phyloP scores from a whole-genome alignment of 2,113 vertebrate genomes.

The Chroicocephalus ridibundus region DNA sequence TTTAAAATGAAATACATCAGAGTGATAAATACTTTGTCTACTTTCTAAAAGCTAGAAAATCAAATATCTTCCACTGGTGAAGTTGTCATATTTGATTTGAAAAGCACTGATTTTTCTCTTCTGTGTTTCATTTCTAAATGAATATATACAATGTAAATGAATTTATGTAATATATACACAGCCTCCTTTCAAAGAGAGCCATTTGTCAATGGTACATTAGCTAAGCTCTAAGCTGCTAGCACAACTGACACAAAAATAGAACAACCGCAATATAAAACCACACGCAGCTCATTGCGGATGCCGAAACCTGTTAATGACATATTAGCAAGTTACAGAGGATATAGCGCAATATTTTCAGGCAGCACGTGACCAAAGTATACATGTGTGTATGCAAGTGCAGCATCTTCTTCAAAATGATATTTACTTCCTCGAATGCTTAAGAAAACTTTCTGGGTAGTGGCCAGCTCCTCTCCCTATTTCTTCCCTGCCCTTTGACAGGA shows the following conservation, averaged over 20 bases:
- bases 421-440: neutral
- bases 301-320: constrained; percentile 2
- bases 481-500: neutral
- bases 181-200: constrained; percentile 24
- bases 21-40: constrained; percentile 31
- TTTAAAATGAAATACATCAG: constrained; percentile 23
- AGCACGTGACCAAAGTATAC: neutral
- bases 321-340: neutral
- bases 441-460: neutral
- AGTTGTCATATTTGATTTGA: constrained; percentile 55
- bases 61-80: constrained; percentile 40
- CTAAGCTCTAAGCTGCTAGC: constrained; percentile 25
- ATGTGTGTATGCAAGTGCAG: accelerated
- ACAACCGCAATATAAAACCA: constrained; percentile 31
- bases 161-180: constrained; percentile 48
- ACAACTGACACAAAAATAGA: constrained; percentile 49
- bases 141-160: constrained; percentile 58
- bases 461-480: neutral
- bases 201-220: constrained; percentile 55
- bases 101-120: constrained; percentile 53
- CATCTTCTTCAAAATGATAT: neutral
- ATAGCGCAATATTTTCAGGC: neutral
- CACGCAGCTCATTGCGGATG: neutral
- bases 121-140: constrained; percentile 52
- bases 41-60: constrained; percentile 34